A percentile compares a stretch with the other conserved stretches of the same genome.
phyloP scores from a whole-genome alignment of 2,888 invertebrate genomes.

The Oxytorus armatus region DNA sequence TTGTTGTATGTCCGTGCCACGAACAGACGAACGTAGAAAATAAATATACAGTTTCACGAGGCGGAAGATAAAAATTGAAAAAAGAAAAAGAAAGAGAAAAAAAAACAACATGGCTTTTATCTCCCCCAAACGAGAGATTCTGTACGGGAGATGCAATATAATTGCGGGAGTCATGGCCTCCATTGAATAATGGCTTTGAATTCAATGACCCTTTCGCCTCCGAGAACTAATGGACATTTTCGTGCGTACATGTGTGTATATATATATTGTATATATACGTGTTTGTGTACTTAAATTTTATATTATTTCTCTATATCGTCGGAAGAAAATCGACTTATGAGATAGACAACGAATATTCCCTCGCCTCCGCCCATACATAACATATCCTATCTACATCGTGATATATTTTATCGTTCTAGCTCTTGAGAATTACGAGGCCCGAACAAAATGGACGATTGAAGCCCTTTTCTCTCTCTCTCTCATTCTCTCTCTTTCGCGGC shows the following conservation, averaged over 20 bases:
- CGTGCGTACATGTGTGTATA: background rate
- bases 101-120: slow-evolving; percentile 26
- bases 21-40: slow-evolving; percentile 16
- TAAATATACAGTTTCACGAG: slow-evolving; percentile 4
- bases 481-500: background rate
- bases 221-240: background rate
- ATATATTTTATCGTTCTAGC: slow-evolving; percentile 61
- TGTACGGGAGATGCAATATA: slow-evolving; percentile 15
- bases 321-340: slow-evolving; percentile 12
- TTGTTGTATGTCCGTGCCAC: slow-evolving; percentile 35
- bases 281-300: slow-evolving; percentile 26
- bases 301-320: slow-evolving; percentile 30
- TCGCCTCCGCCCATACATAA: slow-evolving; percentile 9
- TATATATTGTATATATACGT: background rate
- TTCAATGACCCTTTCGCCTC: slow-evolving; percentile 34
- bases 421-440: slow-evolving; percentile 60
- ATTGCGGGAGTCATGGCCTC: slow-evolving; percentile 19
- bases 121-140: slow-evolving; percentile 43
- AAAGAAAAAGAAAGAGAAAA: background rate
- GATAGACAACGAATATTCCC: background rate
- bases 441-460: slow-evolving; percentile 21
- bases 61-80: slow-evolving; percentile 13
- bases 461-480: background rate
- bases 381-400: slow-evolving; percentile 42
- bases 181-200: slow-evolving; percentile 46